Percentiles rank a stretch among this genome's conserved stretches.
These are phyloP conservation scores for Dasyornis broadbenti DNA, from an alignment of 2,113 vertebrate genomes.

Conservation along the genomic window DNA sequence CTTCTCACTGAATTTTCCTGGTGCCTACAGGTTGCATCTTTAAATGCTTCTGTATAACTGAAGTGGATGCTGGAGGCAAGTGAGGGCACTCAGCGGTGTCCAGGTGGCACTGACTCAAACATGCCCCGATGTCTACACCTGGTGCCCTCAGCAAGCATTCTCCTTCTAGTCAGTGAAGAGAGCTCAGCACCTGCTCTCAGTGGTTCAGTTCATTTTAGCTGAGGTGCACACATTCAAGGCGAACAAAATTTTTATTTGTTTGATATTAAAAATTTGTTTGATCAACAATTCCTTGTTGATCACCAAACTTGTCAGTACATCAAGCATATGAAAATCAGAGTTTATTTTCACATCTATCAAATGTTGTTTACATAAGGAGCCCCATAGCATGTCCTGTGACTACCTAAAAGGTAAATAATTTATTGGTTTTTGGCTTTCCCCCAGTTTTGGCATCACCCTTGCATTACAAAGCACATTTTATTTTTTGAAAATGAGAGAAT, in stretches of 20 bases:
- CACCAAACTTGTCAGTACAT: neutral
- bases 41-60: neutral
- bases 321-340: neutral
- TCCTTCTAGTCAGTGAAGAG: neutral
- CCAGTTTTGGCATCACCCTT: neutral
- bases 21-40: neutral
- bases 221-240: neutral
- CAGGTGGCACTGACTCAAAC: neutral
- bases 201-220: neutral
- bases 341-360: neutral
- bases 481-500: neutral
- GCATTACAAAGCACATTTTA: accelerated
- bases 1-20: neutral
- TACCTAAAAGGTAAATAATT: neutral
- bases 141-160: neutral
- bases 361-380: neutral
- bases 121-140: neutral
- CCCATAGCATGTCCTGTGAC: neutral
- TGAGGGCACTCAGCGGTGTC: neutral
- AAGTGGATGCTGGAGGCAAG: neutral
- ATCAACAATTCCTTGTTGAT: neutral
- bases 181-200: neutral
- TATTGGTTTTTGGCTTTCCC: neutral
- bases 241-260: no score
- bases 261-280: no score